A percentile compares a stretch with the other conserved stretches of the same genome.
Evolutionary conservation across 2,888 invertebrate genomes (phyloP).

Genomic region (Dynastes maya): DNA sequence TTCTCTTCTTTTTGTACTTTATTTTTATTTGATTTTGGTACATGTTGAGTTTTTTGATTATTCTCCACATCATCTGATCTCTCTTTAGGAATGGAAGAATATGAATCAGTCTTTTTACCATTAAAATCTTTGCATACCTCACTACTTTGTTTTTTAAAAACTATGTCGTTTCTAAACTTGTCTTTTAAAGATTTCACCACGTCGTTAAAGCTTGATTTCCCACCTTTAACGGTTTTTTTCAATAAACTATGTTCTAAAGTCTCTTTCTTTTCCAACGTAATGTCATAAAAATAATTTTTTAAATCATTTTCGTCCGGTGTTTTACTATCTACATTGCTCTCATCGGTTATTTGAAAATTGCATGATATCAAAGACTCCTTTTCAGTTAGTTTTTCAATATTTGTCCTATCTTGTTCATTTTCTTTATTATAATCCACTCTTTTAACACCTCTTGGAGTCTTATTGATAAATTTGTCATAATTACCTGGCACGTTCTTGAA

Average conservation of each 20-base stretch:
- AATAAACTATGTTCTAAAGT: background rate
- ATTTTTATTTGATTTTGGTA: constrained; percentile 27
- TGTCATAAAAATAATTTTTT: background rate
- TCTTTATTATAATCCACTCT: constrained; percentile 26
- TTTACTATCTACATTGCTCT: background rate
- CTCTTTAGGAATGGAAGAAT: background rate
- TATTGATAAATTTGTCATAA: constrained; percentile 23
- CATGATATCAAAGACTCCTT: background rate
- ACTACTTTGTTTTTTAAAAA: background rate
- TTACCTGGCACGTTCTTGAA: constrained; percentile 1
- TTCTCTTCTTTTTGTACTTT: too few relatives aligned
- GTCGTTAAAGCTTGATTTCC: constrained; percentile 14
- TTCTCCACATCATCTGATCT: background rate
- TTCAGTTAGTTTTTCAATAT: background rate
- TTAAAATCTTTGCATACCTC: background rate
- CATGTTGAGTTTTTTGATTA: background rate
- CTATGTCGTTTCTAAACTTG: background rate
- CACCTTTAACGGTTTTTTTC: constrained; percentile 52
- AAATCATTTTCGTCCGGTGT: too few relatives aligned
- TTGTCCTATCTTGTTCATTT: background rate
- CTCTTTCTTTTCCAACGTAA: background rate
- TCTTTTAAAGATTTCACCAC: background rate
- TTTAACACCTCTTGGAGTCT: constrained; percentile 54
- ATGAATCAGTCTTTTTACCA: background rate
- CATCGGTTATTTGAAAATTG: background rate